These are phyloP conservation scores for Phanerotoma sp. DNA, from an alignment of 2,888 invertebrate species.

Conservation along the genomic window DNA sequence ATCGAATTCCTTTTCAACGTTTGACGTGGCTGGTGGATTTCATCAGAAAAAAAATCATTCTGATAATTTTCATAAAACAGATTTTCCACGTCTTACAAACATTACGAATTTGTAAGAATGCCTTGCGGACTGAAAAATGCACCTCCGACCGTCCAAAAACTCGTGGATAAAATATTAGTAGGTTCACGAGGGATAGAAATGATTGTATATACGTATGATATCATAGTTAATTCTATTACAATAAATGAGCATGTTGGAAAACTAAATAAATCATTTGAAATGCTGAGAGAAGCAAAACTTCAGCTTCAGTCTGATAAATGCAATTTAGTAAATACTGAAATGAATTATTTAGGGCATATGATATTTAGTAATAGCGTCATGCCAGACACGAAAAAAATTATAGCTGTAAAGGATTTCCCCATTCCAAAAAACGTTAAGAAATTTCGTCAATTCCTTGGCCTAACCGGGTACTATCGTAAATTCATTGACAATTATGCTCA, in stretches of 20 bases:
- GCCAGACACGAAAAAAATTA: constrained; percentile 24
- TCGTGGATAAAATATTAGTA: not conserved
- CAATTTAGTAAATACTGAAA: constrained; percentile 21
- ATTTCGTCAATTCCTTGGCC: constrained; percentile 21
- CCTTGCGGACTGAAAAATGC: constrained; percentile 8
- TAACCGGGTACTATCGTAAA: constrained; percentile 24
- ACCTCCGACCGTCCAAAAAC: not conserved
- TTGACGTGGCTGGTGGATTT: not conserved
- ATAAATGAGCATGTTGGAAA: too few species aligned
- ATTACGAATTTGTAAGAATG: too few species aligned
- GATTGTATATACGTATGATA: constrained; percentile 1
- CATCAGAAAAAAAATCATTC: not conserved
- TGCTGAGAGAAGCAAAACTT: too few species aligned
- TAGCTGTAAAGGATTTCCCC: constrained; percentile 21
- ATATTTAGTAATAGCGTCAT: constrained; percentile 24
- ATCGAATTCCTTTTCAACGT: too few species aligned
- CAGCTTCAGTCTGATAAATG: constrained; percentile 25
- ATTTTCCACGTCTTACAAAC: not conserved
- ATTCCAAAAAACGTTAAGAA: constrained; percentile 18
- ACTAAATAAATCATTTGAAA: not conserved
- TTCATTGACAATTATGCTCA: constrained; percentile 26
- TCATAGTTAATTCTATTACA: not conserved
- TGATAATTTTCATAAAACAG: not conserved
- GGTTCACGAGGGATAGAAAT: too few species aligned
- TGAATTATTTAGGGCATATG: constrained; percentile 25